Percentiles rank a stretch among this genome's conserved stretches.
phyloP scores from a whole-genome alignment of 2,113 vertebrate species.

The Pseudois nayaur region DNA sequence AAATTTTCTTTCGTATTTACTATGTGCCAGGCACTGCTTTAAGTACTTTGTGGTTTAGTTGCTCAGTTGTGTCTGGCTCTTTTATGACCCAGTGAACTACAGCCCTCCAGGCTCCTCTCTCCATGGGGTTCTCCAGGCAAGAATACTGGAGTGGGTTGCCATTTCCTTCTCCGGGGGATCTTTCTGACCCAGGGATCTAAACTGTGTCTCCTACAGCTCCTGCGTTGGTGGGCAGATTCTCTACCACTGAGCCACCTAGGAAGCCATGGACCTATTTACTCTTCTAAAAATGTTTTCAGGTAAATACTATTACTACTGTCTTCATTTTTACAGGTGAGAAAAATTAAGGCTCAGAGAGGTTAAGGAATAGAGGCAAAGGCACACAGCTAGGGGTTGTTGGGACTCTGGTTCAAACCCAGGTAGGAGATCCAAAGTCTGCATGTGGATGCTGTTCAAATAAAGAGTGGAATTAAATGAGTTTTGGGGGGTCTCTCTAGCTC shows the following conservation, averaged over 20 bases:
- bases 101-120: background rate
- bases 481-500: slow-evolving; percentile 17
- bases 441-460: background rate
- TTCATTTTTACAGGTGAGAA: slow-evolving; percentile 8
- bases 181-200: background rate
- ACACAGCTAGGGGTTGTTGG: background rate
- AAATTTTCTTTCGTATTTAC: slow-evolving; percentile 6
- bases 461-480: background rate
- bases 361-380: background rate
- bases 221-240: background rate
- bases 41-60: background rate
- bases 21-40: background rate
- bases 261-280: background rate
- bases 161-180: background rate
- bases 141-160: background rate
- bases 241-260: background rate
- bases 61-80: background rate
- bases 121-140: background rate
- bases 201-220: background rate
- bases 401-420: background rate
- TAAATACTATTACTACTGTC: background rate
- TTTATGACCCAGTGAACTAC: background rate
- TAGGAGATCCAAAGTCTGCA: background rate
- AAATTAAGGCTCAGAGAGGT: slow-evolving; percentile 4
- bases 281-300: background rate